Evolutionary conservation across 2,113 vertebrate genomes (phyloP).

Genomic region (Syngnathus typhle): DNA sequence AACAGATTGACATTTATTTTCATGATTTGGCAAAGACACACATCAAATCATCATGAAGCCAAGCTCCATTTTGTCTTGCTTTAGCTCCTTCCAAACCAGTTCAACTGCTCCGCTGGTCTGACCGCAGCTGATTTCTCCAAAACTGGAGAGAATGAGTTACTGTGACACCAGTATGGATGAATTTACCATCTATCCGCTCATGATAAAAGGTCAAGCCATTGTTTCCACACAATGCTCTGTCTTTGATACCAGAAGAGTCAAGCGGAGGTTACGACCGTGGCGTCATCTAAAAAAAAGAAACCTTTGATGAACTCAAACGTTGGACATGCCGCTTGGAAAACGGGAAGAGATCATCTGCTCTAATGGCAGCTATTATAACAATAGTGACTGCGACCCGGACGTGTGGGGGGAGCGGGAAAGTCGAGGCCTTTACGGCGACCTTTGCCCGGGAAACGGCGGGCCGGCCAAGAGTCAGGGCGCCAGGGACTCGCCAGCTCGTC

Average conservation of each 20-base stretch:
- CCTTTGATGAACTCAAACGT: slow-evolving; percentile 53
- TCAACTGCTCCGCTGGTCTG: not conserved
- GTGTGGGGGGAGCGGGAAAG: slow-evolving; percentile 21
- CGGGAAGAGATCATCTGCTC: slow-evolving; percentile 42
- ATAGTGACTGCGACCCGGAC: slow-evolving; percentile 53
- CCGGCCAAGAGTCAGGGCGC: slow-evolving; percentile 57
- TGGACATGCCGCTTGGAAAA: slow-evolving; percentile 36
- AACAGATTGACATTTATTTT: no score
- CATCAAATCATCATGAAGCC: not conserved
- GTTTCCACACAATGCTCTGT: slow-evolving; percentile 7
- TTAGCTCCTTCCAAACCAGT: not conserved
- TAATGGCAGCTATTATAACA: slow-evolving; percentile 62
- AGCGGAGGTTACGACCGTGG: slow-evolving; percentile 47
- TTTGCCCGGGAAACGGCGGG: slow-evolving; percentile 56
- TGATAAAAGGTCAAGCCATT: not conserved
- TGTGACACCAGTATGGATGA: not conserved
- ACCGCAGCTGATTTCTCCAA: not conserved
- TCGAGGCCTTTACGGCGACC: slow-evolving; percentile 44
- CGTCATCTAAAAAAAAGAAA: slow-evolving; percentile 38
- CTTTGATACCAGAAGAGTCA: slow-evolving; percentile 45
- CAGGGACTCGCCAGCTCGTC: slow-evolving; percentile 51
- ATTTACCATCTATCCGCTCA: not conserved
- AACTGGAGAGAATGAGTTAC: not conserved
- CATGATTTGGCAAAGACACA: not conserved
- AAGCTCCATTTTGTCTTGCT: not conserved